Percentiles rank a stretch among this genome's conserved stretches.
Evolutionary conservation across 2,797 vertebrate species (phyloP).

Genomic region (Uromys caudimaculatus): DNA sequence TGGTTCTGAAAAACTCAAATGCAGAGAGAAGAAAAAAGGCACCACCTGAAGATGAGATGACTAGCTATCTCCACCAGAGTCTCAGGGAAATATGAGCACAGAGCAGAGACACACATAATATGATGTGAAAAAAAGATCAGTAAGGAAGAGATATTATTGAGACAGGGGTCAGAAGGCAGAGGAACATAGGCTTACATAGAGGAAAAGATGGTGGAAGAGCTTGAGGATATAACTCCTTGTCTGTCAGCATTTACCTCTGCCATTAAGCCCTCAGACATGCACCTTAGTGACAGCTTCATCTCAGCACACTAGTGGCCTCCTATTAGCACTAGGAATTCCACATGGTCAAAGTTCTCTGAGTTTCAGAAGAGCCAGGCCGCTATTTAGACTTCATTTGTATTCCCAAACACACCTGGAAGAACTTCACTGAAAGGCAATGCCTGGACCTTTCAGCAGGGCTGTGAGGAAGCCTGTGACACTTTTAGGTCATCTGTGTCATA

Average conservation of each 20-base stretch:
- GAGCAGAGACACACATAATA: background rate
- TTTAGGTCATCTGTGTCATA: background rate
- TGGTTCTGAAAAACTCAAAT: background rate
- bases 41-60: background rate
- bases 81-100: background rate
- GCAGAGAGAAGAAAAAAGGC: background rate
- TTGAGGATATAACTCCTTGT: background rate
- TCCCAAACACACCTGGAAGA: background rate
- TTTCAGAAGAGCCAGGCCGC: background rate
- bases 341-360: background rate
- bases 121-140: background rate
- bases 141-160: background rate
- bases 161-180: fast-evolving
- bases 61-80: background rate
- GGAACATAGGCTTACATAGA: fast-evolving
- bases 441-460: background rate
- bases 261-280: fast-evolving
- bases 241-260: background rate
- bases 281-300: background rate
- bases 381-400: background rate
- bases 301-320: too few relatives aligned
- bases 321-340: background rate
- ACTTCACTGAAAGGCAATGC: background rate
- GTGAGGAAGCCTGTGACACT: background rate
- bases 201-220: background rate